Base-by-base conservation (phyloP, 2,797 vertebrate genomes). In the Hylomyscus alleni region DNA sequence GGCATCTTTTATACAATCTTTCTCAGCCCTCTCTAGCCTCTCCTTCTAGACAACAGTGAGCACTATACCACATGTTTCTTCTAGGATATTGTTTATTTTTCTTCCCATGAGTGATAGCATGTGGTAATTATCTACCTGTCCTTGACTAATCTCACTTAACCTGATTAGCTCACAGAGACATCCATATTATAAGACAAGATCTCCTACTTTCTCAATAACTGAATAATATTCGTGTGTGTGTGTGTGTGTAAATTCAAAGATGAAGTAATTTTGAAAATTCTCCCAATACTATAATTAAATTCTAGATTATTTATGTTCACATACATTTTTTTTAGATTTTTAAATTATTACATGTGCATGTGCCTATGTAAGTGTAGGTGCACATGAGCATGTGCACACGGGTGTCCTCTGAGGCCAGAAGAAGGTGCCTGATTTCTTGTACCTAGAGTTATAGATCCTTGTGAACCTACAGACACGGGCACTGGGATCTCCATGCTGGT, bases 221-320 rank as follows among this genome's bases (percentile, higher is more conserved):
- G 31, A 73, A 40, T 47, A 87, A 86, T 87, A 56, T 56, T 58
- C 34, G 12, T 75, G 37, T 40, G 20, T 73, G 20, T 76, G n/a
- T 44, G 24, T 44, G 24, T 26, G 22, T 75, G 37, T 56, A 81
- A 17, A 81, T 20, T 65, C 50, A 87, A 82, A 95, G 24, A 65
- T 76, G 62, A 91, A 11, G 62, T 65, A 82, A n/a, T n/a, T 86
- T n/a, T 62, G 24, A 47, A 60, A 96, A 73, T 19, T 0, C 31
- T 88, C 37, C 37, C 31, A 90, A 56, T 67, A 83, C 73, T 73
- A 73, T 17, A 95, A 85, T 62, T 90, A 62, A 92, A 94, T 90
- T 37, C 69, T 80, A 89, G 2, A 86, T 26, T 72, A 81, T 34
- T 52, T 47, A 31, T 44, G 90, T 81, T 50, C 52, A 88, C 11